Base-by-base conservation (phyloP, 2,888 invertebrate genomes). In the Eristalinus sepulchralis region DNA sequence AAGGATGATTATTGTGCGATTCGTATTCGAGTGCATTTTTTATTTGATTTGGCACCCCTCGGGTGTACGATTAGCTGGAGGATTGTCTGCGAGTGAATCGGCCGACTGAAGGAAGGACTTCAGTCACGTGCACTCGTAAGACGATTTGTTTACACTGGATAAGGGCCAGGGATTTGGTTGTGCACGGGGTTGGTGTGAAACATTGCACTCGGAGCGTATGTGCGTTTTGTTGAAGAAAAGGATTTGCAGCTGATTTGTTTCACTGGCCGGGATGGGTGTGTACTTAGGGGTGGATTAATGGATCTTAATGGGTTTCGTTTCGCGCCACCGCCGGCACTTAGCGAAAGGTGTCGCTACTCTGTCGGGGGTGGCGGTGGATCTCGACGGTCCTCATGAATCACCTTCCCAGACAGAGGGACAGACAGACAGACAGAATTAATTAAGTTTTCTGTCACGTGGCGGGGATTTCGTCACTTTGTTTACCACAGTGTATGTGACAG, bases 131-230 rank as follows among this genome's bases (percentile, higher is more conserved):
- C 86, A 83, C 78, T 86, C 75, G 83, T 83, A 86, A 86, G 86
- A 71, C 86, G 86, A 83, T 86, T 86, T 86, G 86, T 86, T 86
- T 86, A 86, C 86, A 83, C 75, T 79, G 86, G 83, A 86, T 86
- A 83, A 86, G 86, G 71, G 86, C 83, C 78, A 79, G 81, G 70
- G 62, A 17, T 33, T 70, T 10, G 36, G 22, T 8, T 34, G 67
- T 57, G 27, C 10, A 24, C 75, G 88, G 90, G 90, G 90, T 91
- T 90, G 90, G 91, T 91, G 91, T 91, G 91, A 91, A 91, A 90
- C 90, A 90, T 91, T 90, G 89, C 92, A 92, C 92, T 91, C 90
- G 88, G 89, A 63, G 22, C 86, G 86, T 83, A 86, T 86, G 86
- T 83, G 86, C 83, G 86, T 79, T 75, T 86, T 86, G 70, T 86